Evolutionary conservation across 2,888 invertebrate genomes (phyloP), one percentile per base, ranked within the genome.

Genomic region (Elgonia sp.): DNA sequence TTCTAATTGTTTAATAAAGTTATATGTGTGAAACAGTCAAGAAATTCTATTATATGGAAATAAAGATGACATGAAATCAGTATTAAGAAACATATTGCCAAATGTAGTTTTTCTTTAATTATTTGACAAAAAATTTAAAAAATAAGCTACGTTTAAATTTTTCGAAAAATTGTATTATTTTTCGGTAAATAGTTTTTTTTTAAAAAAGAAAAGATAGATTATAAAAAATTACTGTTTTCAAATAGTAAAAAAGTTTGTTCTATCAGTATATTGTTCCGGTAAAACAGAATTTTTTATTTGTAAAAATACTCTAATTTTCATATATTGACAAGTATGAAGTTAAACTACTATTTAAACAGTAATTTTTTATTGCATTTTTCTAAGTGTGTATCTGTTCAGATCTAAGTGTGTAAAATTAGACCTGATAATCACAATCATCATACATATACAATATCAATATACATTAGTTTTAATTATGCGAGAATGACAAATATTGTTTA

Each of bases 391-490:
- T n/a, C n/a, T n/a, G n/a, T n/a, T n/a, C n/a, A n/a, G n/a, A n/a
- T n/a, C n/a, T n/a, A n/a, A n/a, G n/a, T n/a, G n/a, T n/a, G n/a
- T n/a, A n/a, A n/a, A n/a, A n/a, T n/a, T n/a, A n/a, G n/a, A n/a
- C n/a, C n/a, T n/a, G n/a, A n/a, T n/a, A n/a, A n/a, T n/a, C n/a
- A n/a, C n/a, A n/a, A n/a, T n/a, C n/a, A n/a, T n/a, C n/a, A n/a
- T n/a, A n/a, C 10, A 29, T 60, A 20, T 29, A n/a, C 18, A 50
- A 12, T 53, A n/a, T 73, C 40, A 69, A 62, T 12, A 65, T 76
- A 46, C 62, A 84, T 87, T 84, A 81, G 77, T 76, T 81, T 50
- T 55, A 67, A 85, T 81, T 89, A 86, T 84, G 80, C 80, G 81
- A 53, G 73, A 86, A 77, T 81, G 67, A 57, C 18, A 39, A 72